Evolutionary conservation across 1,140 invertebrate genomes (phyloP), one percentile per base, ranked within the genome.

Genomic region (Bombyx mandarina): DNA sequence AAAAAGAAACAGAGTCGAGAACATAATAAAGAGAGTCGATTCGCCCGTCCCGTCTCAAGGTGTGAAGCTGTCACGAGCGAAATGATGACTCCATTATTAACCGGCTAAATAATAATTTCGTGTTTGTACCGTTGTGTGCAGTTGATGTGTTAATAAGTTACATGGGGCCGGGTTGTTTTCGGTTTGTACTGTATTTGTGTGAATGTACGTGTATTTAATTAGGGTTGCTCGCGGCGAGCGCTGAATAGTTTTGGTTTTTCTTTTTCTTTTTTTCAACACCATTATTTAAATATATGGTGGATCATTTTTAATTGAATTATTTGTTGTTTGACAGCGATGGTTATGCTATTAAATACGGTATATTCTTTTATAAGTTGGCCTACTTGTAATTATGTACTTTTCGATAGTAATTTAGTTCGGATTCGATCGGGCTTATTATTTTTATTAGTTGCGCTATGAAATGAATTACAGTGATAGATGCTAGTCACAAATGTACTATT

Each of bases 31-130:
- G 73, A 77, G 69, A 77, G 75, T 74, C 69, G 72, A 77, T 76
- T 77, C 71, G 69, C 73, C 58, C 61, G 54, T 48, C 54, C 54
- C 65, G 69, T 68, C 69, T 75, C 73, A 68, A 82, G 77, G 81
- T 84, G 81, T 84, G 79, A 81, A 83, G 75, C 81, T 84, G 81
- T 82, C 81, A 82, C 68, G 73, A 62, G 65, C 58, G 66, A 77
- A 75, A 79, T 82, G 81, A 84, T 81, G 81, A 75, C 76, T 84
- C 70, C 77, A 84, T 84, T 84, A 84, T 80, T 79, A 79, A 65
- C 66, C 66, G 66, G 64, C 68, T 69, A 76, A 76, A 73, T 76
- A 70, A 78, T 72, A 71, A 77, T 66, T 60, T 66, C 61, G 52
- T 47, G 2, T 50, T 58, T 61, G 58, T 65, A 65, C 73, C 69